These are phyloP conservation scores for Arrhopalites spinosus DNA, from an alignment of 2,888 invertebrate species.

Conservation along the genomic window DNA sequence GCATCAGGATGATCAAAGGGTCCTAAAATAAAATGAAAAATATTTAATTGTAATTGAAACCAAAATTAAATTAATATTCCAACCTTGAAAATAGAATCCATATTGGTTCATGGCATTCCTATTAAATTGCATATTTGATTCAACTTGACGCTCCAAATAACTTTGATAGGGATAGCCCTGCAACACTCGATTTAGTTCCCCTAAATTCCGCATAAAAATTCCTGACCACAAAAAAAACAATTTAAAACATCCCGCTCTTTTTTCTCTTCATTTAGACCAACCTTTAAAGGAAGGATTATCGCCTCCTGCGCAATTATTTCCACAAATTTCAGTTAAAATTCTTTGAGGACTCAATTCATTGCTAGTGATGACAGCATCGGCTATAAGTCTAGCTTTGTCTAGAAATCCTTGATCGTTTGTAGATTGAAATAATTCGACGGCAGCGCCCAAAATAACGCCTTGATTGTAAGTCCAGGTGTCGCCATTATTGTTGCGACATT, in stretches of 20 bases:
- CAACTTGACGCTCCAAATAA: constrained; percentile 40
- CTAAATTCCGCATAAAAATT: constrained; percentile 47
- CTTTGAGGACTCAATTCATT: constrained; percentile 41
- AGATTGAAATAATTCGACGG: constrained; percentile 44
- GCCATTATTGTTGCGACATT: constrained; percentile 42
- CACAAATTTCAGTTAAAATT: constrained; percentile 46
- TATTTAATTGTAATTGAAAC: no score
- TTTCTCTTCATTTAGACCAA: no score
- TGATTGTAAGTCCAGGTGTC: constrained; percentile 51
- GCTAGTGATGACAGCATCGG: constrained; percentile 47
- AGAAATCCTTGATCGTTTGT: constrained; percentile 37
- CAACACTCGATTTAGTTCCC: constrained; percentile 43
- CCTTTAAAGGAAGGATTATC: constrained; percentile 46
- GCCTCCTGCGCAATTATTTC: neutral
- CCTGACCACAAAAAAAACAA: no score
- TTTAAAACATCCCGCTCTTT: no score
- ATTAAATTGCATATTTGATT: constrained; percentile 41
- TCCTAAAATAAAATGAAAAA: constrained; percentile 33
- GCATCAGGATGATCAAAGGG: constrained; percentile 44
- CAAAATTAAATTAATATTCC: no score
- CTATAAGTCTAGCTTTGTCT: constrained; percentile 41
- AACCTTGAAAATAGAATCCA: constrained; percentile 35
- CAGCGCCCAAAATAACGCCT: constrained; percentile 35
- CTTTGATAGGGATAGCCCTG: constrained; percentile 34
- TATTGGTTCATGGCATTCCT: constrained; percentile 47